Evolutionary conservation across 2,888 invertebrate genomes (phyloP), one percentile per base, ranked within the genome.

Genomic region (Orthonychiurus folsomi): DNA sequence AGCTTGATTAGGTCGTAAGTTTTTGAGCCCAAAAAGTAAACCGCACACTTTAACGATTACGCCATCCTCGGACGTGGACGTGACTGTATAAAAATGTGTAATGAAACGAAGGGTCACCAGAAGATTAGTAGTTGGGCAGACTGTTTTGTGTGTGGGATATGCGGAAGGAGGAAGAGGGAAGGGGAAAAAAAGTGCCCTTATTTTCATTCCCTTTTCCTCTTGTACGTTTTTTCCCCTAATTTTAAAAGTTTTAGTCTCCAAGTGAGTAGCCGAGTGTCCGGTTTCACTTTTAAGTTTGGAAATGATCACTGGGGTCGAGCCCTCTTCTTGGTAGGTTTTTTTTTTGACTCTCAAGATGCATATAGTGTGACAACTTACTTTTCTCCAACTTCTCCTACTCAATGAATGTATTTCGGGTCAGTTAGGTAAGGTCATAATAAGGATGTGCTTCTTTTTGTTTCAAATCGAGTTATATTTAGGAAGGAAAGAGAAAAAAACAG

Each of bases 41-140:
- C 67, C 67, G 66, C 69, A 69, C 67, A 66, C 66, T 67, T 67
- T 66, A 65, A 65, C 66, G 63, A 67, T 69, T 67, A 64, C 63
- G 63, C 60, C 55, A 52, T 23, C 52, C 52, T n/a, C 52, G 5
- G 52, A 20, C 20, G 9, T 12, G 52, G 21, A 12, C 5, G 27
- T 28, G 20, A 26, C 9, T 26, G 28, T 23, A 28, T 27, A 25
- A 56, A 20, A 27, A 56, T 56, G 28, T 56, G 28, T 18, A 37
- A 15, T 5, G 37, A n/a, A n/a, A n/a, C n/a, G n/a, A n/a, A n/a
- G n/a, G n/a, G n/a, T n/a, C n/a, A n/a, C n/a, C 37, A 37, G 37
- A 37, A n/a, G 37, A 37, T 37, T 37, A 37, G 37, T 37, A 37
- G 9, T 37, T 37, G 15, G 15, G n/a, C n/a, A n/a, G n/a, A n/a